phyloP scores from a whole-genome alignment of 2,888 invertebrate genomes.

The Drosophila yooni region DNA sequence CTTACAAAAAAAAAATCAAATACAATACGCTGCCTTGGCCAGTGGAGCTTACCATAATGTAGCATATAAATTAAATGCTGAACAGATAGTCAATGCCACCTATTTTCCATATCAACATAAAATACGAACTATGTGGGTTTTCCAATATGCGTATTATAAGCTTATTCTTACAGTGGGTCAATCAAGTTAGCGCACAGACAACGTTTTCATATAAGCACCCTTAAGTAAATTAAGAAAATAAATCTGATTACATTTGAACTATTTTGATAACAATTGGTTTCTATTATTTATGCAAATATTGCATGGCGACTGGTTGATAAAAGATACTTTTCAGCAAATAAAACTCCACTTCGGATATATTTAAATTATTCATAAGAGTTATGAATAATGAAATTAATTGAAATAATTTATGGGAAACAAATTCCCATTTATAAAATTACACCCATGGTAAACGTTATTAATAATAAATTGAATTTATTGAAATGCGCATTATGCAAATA shows the following conservation, averaged over 20 bases:
- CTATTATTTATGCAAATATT: background rate
- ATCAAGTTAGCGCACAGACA: background rate
- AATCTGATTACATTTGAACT: background rate
- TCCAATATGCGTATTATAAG: background rate
- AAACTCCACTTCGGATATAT: background rate
- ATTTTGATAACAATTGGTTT: background rate
- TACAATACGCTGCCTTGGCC: conserved; percentile 18
- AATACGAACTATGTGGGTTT: background rate
- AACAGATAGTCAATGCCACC: background rate
- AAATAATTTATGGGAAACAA: background rate
- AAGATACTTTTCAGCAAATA: background rate
- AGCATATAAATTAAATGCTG: background rate
- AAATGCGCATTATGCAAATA: background rate
- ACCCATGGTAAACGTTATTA: background rate
- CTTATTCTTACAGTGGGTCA: conserved; percentile 2
- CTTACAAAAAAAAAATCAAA: conserved; percentile 9
- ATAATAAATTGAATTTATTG: background rate
- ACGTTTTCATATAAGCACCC: background rate
- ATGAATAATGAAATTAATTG: background rate
- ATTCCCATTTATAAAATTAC: background rate
- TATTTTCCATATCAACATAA: conserved; percentile 9
- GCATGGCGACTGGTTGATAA: background rate
- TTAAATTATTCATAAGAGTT: background rate
- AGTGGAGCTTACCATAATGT: conserved; percentile 7
- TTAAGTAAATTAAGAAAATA: background rate